phyloP scores from a whole-genome alignment of 2,888 invertebrate species.

The Galeruca laticollis region DNA sequence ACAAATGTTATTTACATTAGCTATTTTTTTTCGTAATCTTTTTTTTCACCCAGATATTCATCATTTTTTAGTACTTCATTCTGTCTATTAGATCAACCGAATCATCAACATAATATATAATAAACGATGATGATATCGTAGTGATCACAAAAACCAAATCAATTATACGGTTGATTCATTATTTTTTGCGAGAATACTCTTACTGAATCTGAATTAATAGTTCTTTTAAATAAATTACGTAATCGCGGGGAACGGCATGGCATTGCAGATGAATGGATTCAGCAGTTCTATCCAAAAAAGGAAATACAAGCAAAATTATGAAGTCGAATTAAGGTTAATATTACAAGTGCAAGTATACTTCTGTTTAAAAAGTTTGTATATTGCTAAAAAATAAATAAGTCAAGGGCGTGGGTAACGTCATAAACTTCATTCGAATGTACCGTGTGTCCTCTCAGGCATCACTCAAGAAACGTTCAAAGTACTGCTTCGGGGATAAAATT shows the following conservation, averaged over 20 bases:
- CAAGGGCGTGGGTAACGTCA: background rate
- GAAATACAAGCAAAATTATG: slow-evolving; percentile 4
- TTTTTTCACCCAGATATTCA: background rate
- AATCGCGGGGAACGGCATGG: slow-evolving; percentile 16
- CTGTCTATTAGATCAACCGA: too few species aligned
- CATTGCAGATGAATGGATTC: slow-evolving; percentile 12
- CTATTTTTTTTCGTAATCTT: background rate
- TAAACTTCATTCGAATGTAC: background rate
- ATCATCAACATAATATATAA: background rate
- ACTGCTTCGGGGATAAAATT: too few species aligned
- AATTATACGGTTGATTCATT: slow-evolving; percentile 20
- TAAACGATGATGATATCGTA: background rate
- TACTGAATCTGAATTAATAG: slow-evolving; percentile 5
- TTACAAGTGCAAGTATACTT: background rate
- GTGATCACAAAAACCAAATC: background rate
- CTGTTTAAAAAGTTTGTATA: background rate
- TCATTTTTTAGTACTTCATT: too few species aligned
- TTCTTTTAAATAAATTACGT: slow-evolving; percentile 19
- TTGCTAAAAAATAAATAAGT: background rate
- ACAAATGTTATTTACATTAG: too few species aligned
- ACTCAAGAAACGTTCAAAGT: too few species aligned
- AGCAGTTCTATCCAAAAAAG: slow-evolving; percentile 9
- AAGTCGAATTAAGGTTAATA: background rate
- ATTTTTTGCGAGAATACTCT: slow-evolving; percentile 11
- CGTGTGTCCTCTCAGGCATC: too few species aligned